A percentile compares a stretch with the other conserved stretches of the same genome.
Evolutionary conservation across 1,140 invertebrate species (phyloP).

Genomic region (Zaprionus taronus): DNA sequence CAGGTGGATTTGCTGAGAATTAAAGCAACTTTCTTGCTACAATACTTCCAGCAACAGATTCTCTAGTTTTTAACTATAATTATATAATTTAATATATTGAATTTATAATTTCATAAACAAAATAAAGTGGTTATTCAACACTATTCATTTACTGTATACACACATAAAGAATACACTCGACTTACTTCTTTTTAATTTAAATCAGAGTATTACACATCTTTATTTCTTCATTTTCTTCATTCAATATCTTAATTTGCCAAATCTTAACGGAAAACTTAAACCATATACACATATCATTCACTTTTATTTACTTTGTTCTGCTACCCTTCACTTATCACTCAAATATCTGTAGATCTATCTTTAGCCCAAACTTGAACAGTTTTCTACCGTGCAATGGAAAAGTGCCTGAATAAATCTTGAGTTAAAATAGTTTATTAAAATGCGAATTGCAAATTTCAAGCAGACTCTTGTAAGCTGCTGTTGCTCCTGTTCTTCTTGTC

Average conservation of each 20-base stretch:
- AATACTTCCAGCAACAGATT: no score
- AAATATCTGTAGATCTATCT: neutral
- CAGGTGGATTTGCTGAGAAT: neutral
- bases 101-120: no score
- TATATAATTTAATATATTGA: no score
- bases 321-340: neutral
- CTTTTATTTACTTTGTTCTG: neutral
- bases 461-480: constrained; percentile 5
- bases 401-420: constrained; percentile 6
- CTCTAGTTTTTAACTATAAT: no score
- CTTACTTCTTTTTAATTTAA: no score
- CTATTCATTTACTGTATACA: no score
- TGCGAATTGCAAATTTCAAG: constrained; percentile 7
- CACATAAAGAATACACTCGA: no score
- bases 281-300: neutral
- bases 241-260: no score
- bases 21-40: neutral
- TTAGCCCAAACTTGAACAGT: neutral
- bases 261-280: no score
- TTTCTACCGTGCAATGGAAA: neutral
- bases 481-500: neutral
- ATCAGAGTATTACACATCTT: no score
- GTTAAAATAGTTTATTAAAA: constrained; percentile 11
- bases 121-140: no score
- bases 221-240: no score